These are phyloP conservation scores for Callyntrura guangdongensis DNA, from an alignment of 2,888 invertebrate species.

Conservation along the genomic window DNA sequence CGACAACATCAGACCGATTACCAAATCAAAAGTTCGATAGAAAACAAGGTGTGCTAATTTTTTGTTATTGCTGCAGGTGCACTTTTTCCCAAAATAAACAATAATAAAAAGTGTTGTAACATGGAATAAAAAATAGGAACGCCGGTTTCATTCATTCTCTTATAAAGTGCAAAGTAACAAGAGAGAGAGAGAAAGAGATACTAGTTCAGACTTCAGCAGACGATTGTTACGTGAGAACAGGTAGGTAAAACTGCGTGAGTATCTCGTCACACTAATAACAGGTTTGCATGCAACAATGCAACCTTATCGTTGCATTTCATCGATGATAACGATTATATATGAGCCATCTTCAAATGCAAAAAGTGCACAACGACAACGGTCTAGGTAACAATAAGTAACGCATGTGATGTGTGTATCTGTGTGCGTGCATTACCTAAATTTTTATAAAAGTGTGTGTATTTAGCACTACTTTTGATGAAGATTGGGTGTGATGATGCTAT, in stretches of 20 bases:
- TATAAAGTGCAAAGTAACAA: too few species aligned
- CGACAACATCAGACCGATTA: neutral
- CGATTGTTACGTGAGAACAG: neutral
- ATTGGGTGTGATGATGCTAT: conserved; percentile 23
- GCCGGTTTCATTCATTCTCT: conserved; percentile 14
- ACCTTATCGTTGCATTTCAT: conserved; percentile 35
- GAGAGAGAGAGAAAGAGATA: neutral
- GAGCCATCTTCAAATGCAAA: conserved; percentile 36
- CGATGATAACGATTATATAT: neutral
- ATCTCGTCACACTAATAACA: conserved; percentile 8
- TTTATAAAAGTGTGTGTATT: neutral
- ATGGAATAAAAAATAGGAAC: neutral
- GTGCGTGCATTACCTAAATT: neutral
- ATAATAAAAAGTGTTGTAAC: conserved; percentile 45
- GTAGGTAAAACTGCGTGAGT: neutral
- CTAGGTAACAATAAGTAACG: neutral
- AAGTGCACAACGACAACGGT: neutral
- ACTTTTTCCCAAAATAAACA: conserved; percentile 58
- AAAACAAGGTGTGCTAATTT: conserved; percentile 51
- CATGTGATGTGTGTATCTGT: too few species aligned
- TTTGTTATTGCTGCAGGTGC: conserved; percentile 30
- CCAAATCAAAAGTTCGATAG: conserved; percentile 13
- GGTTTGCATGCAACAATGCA: conserved; percentile 22
- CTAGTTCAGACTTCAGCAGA: neutral
- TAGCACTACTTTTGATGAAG: neutral